Evolutionary conservation across 1,140 invertebrate species (phyloP).

Genomic region (Bombus terrestris): DNA sequence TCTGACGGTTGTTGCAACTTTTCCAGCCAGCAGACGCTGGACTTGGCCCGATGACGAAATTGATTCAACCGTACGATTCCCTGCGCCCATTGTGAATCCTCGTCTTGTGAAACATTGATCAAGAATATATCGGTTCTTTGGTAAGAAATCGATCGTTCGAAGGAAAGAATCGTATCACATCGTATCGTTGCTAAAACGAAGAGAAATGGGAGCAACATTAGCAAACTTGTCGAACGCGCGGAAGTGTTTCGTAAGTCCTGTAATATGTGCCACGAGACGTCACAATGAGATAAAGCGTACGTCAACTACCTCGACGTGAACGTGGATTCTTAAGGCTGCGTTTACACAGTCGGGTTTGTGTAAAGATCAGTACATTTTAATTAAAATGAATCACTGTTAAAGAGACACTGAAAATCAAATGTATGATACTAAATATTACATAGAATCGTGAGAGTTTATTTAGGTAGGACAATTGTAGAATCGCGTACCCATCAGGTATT

Average conservation of each 20-base stretch:
- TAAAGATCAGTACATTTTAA: neutral
- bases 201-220: neutral
- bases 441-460: too few species aligned
- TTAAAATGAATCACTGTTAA: neutral
- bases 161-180: neutral
- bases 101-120: neutral
- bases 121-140: too few species aligned
- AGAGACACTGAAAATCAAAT: neutral
- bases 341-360: neutral
- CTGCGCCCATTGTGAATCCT: constrained; percentile 16
- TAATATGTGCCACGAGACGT: constrained; percentile 25
- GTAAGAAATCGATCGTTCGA: neutral
- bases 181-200: neutral
- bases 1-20: constrained; percentile 65
- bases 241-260: constrained; percentile 26
- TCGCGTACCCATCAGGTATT: neutral
- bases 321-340: constrained; percentile 31
- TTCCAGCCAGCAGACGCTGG: constrained; percentile 28
- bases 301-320: neutral
- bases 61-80: constrained; percentile 42
- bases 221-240: constrained; percentile 15
- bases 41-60: constrained; percentile 52
- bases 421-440: neutral
- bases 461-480: neutral
- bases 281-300: constrained; percentile 19